phyloP scores from a whole-genome alignment of 1,140 invertebrate species.

The Hypsibius dujardini region DNA sequence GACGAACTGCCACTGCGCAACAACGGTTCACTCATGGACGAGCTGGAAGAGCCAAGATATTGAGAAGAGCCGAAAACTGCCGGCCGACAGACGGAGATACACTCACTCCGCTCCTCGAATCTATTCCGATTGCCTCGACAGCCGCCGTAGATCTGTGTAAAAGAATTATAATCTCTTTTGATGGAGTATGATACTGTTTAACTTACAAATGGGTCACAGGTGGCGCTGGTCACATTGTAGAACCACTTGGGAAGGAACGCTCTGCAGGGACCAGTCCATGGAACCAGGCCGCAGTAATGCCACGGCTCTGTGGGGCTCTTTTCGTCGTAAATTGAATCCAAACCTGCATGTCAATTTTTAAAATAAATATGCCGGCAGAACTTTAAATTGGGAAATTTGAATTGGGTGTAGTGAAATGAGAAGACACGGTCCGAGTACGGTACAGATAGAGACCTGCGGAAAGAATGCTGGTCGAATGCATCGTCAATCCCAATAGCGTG shows the following conservation, averaged over 20 bases:
- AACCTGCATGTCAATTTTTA: not conserved
- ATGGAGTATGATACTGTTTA: not conserved
- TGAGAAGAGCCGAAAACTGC: no score
- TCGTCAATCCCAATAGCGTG: no score
- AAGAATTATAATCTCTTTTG: not conserved
- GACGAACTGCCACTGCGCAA: no score
- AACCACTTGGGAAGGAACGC: not conserved
- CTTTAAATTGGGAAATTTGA: not conserved
- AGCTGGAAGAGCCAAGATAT: no score
- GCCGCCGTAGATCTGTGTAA: slow-evolving; percentile 6
- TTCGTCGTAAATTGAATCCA: not conserved
- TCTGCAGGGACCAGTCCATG: not conserved
- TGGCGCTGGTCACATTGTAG: not conserved
- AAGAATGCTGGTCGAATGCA: no score
- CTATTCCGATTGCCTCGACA: slow-evolving; percentile 4
- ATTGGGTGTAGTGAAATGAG: not conserved
- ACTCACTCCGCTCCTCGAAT: not conserved
- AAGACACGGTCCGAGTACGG: no score
- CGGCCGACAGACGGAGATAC: not conserved
- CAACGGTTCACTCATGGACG: no score
- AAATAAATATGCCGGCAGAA: not conserved
- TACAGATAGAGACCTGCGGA: no score
- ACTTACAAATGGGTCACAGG: slow-evolving; percentile 1
- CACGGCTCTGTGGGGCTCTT: not conserved
- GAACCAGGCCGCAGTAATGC: not conserved